phyloP scores from a whole-genome alignment of 2,797 vertebrate species.

The Anguilla pacifica region DNA sequence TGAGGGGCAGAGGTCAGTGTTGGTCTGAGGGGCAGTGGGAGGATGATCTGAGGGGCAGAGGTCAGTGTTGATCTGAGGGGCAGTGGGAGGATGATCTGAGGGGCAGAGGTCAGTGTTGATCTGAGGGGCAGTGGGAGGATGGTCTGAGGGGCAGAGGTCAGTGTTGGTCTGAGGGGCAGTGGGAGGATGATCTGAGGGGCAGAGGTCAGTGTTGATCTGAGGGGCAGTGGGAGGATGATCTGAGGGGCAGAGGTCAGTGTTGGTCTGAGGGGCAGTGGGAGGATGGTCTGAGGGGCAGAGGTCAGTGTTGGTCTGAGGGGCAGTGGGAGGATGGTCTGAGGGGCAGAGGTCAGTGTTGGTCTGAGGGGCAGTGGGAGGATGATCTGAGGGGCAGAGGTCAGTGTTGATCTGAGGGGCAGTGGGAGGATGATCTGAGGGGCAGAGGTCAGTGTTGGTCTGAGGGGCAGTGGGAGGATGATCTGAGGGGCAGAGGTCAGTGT shows the following conservation, averaged over 20 bases:
- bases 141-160: not conserved
- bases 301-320: not conserved
- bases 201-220: not conserved
- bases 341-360: not conserved
- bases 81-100: not conserved
- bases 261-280: not conserved
- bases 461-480: not conserved
- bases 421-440: not conserved
- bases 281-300: not conserved
- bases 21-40: not conserved
- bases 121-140: not conserved
- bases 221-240: not conserved
- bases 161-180: not conserved
- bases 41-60: not conserved
- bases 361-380: not conserved
- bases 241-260: not conserved
- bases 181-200: not conserved
- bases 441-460: not conserved
- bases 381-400: not conserved
- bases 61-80: not conserved
- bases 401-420: not conserved
- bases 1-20: not conserved
- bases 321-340: not conserved
- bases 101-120: not conserved
- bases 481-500: not conserved